Evolutionary conservation across 2,797 vertebrate genomes (phyloP).

Genomic region (Yasuhikotakia modesta): DNA sequence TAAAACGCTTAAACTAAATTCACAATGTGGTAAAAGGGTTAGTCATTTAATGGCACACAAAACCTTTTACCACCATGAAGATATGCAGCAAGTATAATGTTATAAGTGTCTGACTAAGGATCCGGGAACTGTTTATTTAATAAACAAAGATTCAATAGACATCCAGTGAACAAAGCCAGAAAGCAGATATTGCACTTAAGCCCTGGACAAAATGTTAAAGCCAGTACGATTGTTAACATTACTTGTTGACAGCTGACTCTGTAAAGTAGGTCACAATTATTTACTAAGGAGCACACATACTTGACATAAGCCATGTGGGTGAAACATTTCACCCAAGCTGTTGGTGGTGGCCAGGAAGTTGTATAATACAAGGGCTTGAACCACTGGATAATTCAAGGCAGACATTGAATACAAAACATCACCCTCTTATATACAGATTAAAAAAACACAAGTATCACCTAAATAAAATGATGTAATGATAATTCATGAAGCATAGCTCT

Average conservation of each 20-base stretch:
- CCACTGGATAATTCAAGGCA: not conserved
- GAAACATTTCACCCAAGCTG: not conserved
- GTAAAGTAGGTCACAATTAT: constrained; percentile 28
- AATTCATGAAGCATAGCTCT: not conserved
- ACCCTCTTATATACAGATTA: not conserved
- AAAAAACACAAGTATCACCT: not conserved
- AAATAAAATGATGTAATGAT: not conserved
- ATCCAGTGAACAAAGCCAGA: not conserved
- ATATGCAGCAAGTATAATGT: not conserved
- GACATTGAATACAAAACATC: not conserved
- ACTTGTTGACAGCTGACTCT: constrained; percentile 14
- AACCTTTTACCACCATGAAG: not conserved
- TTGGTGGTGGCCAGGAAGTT: not conserved
- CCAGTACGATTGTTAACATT: not conserved
- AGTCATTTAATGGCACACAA: not conserved
- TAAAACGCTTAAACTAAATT: not conserved
- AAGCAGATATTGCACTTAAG: not conserved
- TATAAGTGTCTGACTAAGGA: not conserved
- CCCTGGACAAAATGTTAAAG: not conserved
- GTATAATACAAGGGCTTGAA: not conserved
- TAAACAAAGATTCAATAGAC: not conserved
- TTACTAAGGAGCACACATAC: not conserved
- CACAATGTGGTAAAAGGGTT: not conserved
- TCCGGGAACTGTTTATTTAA: not conserved
- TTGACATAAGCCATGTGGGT: not conserved